A percentile compares a stretch with the other conserved stretches of the same genome.
These are phyloP conservation scores for Eulemur coronatus DNA, from an alignment of 2,797 vertebrate genomes.

Conservation along the genomic window DNA sequence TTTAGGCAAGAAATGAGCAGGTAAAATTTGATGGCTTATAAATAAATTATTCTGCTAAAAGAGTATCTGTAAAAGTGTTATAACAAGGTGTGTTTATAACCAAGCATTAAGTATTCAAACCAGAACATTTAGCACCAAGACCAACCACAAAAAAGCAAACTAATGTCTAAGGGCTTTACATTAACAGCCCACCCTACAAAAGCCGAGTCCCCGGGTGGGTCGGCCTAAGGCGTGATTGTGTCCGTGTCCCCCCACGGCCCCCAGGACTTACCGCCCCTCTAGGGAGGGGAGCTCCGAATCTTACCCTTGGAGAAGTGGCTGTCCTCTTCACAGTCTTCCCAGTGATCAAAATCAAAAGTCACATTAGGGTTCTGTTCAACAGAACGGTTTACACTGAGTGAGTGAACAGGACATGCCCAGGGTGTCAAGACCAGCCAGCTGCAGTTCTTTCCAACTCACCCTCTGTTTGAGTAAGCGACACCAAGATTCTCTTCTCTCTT, in stretches of 20 bases:
- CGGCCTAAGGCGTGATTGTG: accelerated
- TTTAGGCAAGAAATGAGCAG: slow-evolving; percentile 7
- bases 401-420: accelerated
- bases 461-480: slow-evolving; percentile 78
- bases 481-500: slow-evolving; percentile 80
- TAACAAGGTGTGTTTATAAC: background rate
- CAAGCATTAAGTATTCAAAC: background rate
- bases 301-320: slow-evolving; percentile 79
- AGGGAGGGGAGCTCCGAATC: background rate
- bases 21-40: background rate
- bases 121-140: background rate
- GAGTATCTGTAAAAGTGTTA: background rate
- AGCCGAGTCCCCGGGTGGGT: background rate
- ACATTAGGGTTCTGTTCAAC: slow-evolving; percentile 83
- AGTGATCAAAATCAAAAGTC: slow-evolving; percentile 85
- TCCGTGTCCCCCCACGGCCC: accelerated
- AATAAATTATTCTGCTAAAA: background rate
- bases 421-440: background rate
- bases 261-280: accelerated
- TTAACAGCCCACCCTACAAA: background rate
- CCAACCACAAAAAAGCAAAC: background rate
- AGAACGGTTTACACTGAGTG: slow-evolving; percentile 21
- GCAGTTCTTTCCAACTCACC: slow-evolving; percentile 63
- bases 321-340: slow-evolving; percentile 83
- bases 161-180: accelerated